Evolutionary conservation across 2,888 invertebrate species (phyloP).

Genomic region (Blera fallax): DNA sequence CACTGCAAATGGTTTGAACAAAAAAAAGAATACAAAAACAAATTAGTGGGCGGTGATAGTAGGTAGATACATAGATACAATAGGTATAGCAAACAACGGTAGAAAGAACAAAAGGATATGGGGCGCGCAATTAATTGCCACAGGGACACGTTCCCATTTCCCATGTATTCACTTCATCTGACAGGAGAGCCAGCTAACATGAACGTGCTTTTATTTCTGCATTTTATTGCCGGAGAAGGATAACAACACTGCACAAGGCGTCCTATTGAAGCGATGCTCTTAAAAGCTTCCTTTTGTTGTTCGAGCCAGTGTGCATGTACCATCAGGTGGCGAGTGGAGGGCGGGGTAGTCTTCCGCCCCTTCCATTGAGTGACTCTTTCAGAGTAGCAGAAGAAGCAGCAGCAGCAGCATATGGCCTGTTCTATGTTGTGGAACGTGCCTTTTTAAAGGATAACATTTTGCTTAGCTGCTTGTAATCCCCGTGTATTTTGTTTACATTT

Average conservation of each 20-base stretch:
- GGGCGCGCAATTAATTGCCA: slow-evolving; percentile 64
- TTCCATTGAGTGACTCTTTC: slow-evolving; percentile 31
- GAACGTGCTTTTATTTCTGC: slow-evolving; percentile 68
- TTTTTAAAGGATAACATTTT: slow-evolving; percentile 68
- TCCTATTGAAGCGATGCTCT: slow-evolving; percentile 46
- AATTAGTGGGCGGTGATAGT: slow-evolving; percentile 16
- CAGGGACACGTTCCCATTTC: slow-evolving; percentile 64
- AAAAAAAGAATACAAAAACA: slow-evolving; percentile 8
- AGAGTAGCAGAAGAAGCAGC: slow-evolving; percentile 3
- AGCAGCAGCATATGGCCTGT: slow-evolving; percentile 43
- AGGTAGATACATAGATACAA: slow-evolving; percentile 12
- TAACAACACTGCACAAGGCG: slow-evolving; percentile 42
- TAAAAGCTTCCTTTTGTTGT: slow-evolving; percentile 69
- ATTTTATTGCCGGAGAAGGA: slow-evolving; percentile 56
- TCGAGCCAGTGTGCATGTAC: slow-evolving; percentile 12
- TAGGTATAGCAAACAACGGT: slow-evolving; percentile 5
- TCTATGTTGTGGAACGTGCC: slow-evolving; percentile 58
- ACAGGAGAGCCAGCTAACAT: slow-evolving; percentile 30
- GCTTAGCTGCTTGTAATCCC: slow-evolving; percentile 64
- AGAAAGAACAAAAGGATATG: slow-evolving; percentile 50
- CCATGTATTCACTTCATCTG: slow-evolving; percentile 67
- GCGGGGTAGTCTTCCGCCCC: not conserved
- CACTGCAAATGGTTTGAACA: slow-evolving; percentile 83
- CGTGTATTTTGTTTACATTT: slow-evolving; percentile 69
- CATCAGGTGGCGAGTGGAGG: not conserved